A percentile compares a stretch with the other conserved stretches of the same genome.
Evolutionary conservation across 2,888 invertebrate species (phyloP).

Genomic region (Deroplatys truncata): DNA sequence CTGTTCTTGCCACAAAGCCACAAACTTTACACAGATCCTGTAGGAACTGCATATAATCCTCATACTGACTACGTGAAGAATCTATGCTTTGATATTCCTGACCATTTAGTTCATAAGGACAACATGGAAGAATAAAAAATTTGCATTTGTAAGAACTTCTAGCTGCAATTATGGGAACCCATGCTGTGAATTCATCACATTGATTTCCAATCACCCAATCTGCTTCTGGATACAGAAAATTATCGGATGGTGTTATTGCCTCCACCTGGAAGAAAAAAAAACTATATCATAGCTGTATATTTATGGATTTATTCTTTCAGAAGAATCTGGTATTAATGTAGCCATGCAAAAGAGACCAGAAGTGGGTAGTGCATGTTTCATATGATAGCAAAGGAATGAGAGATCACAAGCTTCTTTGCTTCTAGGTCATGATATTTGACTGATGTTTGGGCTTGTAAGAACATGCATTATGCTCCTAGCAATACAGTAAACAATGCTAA

Average conservation of each 20-base stretch:
- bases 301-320: background rate
- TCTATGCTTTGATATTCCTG: slow-evolving; percentile 72
- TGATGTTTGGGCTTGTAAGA: no score
- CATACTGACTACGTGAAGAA: slow-evolving; percentile 71
- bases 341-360: no score
- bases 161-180: slow-evolving; percentile 92
- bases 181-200: slow-evolving; percentile 99
- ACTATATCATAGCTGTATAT: background rate
- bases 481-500: no score
- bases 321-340: no score
- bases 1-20: slow-evolving; percentile 70
- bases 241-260: slow-evolving; percentile 64
- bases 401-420: no score
- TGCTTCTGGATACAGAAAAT: slow-evolving; percentile 62
- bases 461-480: no score
- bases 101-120: slow-evolving; percentile 86
- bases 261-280: slow-evolving; percentile 50
- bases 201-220: slow-evolving; percentile 98
- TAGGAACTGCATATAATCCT: slow-evolving; percentile 66
- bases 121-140: slow-evolving; percentile 93
- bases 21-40: slow-evolving; percentile 58
- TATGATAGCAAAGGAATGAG: no score
- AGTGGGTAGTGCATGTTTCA: no score
- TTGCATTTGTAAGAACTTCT: slow-evolving; percentile 67
- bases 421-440: no score